Evolutionary conservation across 1,140 invertebrate genomes (phyloP), one percentile per base, ranked within the genome.

Genomic region (Polypedilum pembai): DNA sequence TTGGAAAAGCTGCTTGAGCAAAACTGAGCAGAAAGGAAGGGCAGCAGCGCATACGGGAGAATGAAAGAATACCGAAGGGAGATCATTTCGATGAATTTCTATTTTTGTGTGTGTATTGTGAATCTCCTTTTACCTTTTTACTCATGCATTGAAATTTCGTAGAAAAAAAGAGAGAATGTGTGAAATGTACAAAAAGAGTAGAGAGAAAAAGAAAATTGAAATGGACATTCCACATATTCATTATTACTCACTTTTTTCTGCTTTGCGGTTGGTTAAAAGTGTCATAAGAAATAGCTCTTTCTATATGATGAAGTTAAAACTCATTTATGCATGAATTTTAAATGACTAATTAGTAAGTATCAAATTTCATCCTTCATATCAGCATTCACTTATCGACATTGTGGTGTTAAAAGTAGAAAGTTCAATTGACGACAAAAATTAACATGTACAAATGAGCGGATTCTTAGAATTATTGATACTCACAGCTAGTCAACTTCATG

Each of bases 21-120:
- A n/a, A 69, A 69, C 15, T 18, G 17, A 69, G 18, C 7, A 69
- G 8, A 69, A 21, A 69, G 63, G 63, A 66, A 66, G 65, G 17
- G 17, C 8, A 69, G 8, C 17, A 18, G 20, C n/a, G 20, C 3
- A 18, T 10, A 18, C 1, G 18, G 18, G 20, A 69, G 17, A 69
- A 69, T 15, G 65, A 69, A 69, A 69, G 65, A 69, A 69, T 69
- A 20, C 65, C 17, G 65, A 69, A 69, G 65, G 7, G 20, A 69
- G 45, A 56, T 20, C 65, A 8, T 69, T 69, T 69, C 65, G 65
- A 18, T 21, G 20, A 21, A 69, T 69, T 69, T 8, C 17, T 20
- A 69, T 69, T 69, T 69, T 69, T 69, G 5, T 21, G 8, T 56
- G 45, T 45, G 10, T n/a, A 56, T 15, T 56, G 12, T 56, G 24